Conservation (phyloP, 2,888 invertebrate species). For the Pristionchus fissidentatus region DNA sequence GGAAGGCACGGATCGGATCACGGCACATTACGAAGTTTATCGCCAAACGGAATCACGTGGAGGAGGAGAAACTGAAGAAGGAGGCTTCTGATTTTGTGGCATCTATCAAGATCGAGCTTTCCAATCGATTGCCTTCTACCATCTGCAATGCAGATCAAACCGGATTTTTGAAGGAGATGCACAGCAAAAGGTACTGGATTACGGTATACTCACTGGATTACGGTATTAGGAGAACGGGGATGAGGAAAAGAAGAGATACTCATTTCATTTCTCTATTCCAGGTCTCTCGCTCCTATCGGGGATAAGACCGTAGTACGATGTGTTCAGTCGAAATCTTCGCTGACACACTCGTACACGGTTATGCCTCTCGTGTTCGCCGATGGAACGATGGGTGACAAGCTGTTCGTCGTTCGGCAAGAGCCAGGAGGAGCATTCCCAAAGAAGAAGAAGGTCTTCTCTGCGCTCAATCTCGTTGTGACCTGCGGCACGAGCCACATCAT, state of each 20-base stretch:
- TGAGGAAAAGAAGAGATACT: not conserved
- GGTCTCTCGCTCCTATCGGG: not conserved
- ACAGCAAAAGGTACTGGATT: not conserved
- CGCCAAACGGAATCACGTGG: not conserved
- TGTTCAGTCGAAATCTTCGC: not conserved
- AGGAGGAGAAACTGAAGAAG: not conserved
- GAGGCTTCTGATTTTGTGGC: not conserved
- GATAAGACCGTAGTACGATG: not conserved
- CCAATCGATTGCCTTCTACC: too few species aligned
- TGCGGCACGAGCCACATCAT: not conserved
- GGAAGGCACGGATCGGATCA: not conserved
- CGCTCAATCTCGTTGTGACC: not conserved
- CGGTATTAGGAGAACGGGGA: too few species aligned
- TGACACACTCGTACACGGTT: slow-evolving; percentile 45
- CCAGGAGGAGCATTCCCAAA: not conserved
- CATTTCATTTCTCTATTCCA: not conserved
- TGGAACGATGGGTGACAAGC: slow-evolving; percentile 42
- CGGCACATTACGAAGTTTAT: slow-evolving; percentile 3
- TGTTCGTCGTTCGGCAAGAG: slow-evolving; percentile 51
- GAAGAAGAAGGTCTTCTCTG: not conserved
- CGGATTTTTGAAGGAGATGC: slow-evolving; percentile 23
- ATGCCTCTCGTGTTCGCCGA: slow-evolving; percentile 51
- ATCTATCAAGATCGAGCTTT: not conserved
- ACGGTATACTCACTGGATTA: not conserved
- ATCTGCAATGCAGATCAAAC: slow-evolving; percentile 10